A percentile compares a stretch with the other conserved stretches of the same genome.
phyloP scores from a whole-genome alignment of 2,797 vertebrate genomes.

The Vultur gryphus region DNA sequence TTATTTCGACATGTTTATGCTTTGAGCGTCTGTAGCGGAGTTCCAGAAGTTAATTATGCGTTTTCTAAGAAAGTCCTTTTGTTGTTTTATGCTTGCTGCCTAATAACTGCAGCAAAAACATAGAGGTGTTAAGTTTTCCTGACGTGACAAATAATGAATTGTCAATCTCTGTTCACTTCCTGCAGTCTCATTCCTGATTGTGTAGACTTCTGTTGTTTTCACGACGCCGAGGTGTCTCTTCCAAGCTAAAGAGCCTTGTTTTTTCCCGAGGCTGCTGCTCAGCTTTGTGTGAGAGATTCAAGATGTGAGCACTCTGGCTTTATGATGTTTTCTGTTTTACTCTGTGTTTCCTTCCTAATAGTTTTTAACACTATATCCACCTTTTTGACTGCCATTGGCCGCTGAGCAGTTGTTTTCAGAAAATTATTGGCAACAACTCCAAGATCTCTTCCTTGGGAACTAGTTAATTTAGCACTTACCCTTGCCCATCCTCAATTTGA shows the following conservation, averaged over 20 bases:
- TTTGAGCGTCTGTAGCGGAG: neutral
- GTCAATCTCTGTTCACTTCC: neutral
- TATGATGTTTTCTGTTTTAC: neutral
- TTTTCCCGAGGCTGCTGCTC: neutral
- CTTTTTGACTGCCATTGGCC: neutral
- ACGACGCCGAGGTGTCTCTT: accelerated
- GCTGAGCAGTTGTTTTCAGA: neutral
- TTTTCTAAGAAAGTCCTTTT: neutral
- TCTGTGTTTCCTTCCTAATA: neutral
- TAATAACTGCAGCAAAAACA: neutral
- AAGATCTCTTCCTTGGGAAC: neutral
- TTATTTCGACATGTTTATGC: neutral
- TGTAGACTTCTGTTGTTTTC: neutral
- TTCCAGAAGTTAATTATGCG: neutral
- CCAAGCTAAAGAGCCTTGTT: neutral
- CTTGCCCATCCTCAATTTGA: neutral
- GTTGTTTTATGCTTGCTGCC: neutral
- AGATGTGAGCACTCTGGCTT: neutral
- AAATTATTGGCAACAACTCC: neutral
- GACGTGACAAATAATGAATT: neutral
- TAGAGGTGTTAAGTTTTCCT: neutral
- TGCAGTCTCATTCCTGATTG: neutral
- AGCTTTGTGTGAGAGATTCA: neutral
- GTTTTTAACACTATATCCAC: neutral
- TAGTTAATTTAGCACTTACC: neutral